Conservation (phyloP, 1,140 invertebrate genomes). For the Chrysoperla carnea region DNA sequence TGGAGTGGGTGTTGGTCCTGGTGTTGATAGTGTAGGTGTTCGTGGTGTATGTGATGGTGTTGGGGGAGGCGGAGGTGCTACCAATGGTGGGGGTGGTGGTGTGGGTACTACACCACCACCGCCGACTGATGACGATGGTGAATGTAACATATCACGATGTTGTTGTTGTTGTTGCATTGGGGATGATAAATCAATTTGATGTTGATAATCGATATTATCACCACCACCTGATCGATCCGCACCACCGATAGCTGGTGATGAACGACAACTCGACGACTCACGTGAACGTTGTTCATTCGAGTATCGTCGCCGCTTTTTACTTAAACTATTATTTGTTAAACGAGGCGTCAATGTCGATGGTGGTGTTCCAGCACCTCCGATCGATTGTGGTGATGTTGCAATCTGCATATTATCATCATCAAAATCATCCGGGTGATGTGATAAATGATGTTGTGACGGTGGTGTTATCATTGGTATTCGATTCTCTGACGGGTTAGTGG, state of each 20-base stretch:
- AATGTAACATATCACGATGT: not conserved
- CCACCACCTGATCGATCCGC: too few species aligned
- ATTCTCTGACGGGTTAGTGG: conserved; percentile 7
- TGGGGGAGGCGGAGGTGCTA: not conserved
- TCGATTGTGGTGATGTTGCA: conserved; percentile 14
- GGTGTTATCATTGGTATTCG: too few species aligned
- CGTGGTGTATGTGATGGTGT: conserved; percentile 11
- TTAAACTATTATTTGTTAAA: too few species aligned
- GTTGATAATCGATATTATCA: not conserved
- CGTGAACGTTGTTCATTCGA: too few species aligned
- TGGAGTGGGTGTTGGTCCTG: conserved; percentile 9
- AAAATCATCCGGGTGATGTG: conserved; percentile 2
- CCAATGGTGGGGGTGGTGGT: not conserved
- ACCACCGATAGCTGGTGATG: too few species aligned
- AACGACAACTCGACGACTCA: too few species aligned
- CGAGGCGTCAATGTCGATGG: too few species aligned
- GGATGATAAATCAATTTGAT: not conserved
- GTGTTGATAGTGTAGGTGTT: conserved; percentile 7
- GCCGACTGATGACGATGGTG: not conserved
- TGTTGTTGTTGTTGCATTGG: not conserved
- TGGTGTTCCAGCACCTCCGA: not conserved
- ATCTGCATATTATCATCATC: conserved; percentile 9
- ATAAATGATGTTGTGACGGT: not conserved
- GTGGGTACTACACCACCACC: not conserved
- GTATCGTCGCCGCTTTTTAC: too few species aligned